A percentile compares a stretch with the other conserved stretches of the same genome.
phyloP scores from a whole-genome alignment of 2,797 vertebrate species.

The Harpagifer antarcticus region DNA sequence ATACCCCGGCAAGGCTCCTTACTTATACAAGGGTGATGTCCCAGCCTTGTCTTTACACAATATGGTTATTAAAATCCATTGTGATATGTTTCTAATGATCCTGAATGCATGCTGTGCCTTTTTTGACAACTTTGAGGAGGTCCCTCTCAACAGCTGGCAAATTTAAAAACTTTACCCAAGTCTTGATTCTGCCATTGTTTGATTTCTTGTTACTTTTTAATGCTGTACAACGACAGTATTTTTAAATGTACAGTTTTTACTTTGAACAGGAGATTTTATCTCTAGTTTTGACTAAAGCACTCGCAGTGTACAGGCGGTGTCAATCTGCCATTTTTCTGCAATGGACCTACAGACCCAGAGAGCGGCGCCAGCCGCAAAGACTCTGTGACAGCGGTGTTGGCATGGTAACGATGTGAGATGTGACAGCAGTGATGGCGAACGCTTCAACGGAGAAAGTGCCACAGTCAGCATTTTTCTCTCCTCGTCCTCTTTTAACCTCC shows the following conservation, averaged over 20 bases:
- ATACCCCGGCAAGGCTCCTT: not conserved
- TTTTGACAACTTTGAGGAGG: not conserved
- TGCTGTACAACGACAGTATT: not conserved
- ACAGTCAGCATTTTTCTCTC: constrained; percentile 75
- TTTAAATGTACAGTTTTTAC: not conserved
- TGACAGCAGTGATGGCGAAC: constrained; percentile 62
- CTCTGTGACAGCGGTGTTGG: constrained; percentile 53
- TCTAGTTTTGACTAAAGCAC: constrained; percentile 12
- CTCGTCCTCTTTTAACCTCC: constrained; percentile 60
- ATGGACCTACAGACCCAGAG: constrained; percentile 54
- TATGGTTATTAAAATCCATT: not conserved
- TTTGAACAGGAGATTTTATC: not conserved
- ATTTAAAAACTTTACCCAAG: no score
- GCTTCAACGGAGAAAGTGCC: constrained; percentile 45
- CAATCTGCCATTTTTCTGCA: constrained; percentile 41
- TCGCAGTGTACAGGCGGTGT: not conserved
- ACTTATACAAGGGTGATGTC: not conserved
- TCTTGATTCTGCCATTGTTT: not conserved
- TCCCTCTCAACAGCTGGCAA: not conserved
- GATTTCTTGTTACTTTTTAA: not conserved
- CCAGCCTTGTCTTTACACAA: not conserved
- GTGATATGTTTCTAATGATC: not conserved
- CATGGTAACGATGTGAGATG: constrained; percentile 68
- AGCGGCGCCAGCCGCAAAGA: constrained; percentile 51
- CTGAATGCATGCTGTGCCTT: no score